phyloP scores from a whole-genome alignment of 2,113 vertebrate species.

The Pithys albifrons region DNA sequence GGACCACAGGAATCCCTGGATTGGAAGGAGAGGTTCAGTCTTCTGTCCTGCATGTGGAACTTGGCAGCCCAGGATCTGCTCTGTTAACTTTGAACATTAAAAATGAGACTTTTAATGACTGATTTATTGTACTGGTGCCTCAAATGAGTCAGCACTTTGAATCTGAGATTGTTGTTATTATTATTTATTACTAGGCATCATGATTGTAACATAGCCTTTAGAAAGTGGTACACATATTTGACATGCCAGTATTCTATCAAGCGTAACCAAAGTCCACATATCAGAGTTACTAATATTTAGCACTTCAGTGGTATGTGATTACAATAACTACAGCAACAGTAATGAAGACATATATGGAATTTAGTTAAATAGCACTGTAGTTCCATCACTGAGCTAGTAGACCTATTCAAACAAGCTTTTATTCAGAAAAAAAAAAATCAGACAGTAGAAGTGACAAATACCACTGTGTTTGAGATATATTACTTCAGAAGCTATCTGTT shows the following conservation, averaged over 20 bases:
- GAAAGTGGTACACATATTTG: slow-evolving; percentile 55
- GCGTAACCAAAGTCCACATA: slow-evolving; percentile 67
- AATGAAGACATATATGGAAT: neutral
- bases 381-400: slow-evolving; percentile 53
- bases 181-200: slow-evolving; percentile 57
- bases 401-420: slow-evolving; percentile 32
- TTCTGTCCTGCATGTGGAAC: accelerated
- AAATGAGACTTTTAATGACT: slow-evolving; percentile 6
- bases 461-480: slow-evolving; percentile 18
- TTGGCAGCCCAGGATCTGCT: neutral
- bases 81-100: neutral
- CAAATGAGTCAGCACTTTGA: slow-evolving; percentile 60
- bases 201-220: slow-evolving; percentile 68
- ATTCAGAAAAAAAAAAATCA: neutral
- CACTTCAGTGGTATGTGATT: slow-evolving; percentile 55
- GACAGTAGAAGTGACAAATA: slow-evolving; percentile 28
- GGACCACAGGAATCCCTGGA: neutral
- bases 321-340: slow-evolving; percentile 41
- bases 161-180: slow-evolving; percentile 23
- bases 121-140: slow-evolving; percentile 53
- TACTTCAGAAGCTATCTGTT: slow-evolving; percentile 24
- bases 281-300: slow-evolving; percentile 55
- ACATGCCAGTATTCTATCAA: slow-evolving; percentile 59
- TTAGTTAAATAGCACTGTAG: slow-evolving; percentile 50
- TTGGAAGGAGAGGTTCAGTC: neutral